Conservation (phyloP, 2,113 vertebrate species). For the Tiliqua scincoides region DNA sequence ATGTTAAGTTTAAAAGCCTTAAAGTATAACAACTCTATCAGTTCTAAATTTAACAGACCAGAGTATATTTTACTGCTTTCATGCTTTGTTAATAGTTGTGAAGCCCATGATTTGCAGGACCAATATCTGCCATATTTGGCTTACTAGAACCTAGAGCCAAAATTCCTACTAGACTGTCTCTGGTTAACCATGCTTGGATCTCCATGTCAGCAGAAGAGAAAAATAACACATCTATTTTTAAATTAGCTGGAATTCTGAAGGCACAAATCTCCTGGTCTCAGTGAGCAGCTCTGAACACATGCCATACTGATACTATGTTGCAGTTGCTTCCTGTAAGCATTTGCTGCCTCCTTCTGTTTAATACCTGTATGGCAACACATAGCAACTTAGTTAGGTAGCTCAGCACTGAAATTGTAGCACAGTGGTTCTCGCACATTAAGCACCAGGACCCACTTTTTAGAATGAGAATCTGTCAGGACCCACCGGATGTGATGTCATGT, state of each 20-base stretch:
- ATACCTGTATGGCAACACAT: accelerated
- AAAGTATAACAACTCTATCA: not conserved
- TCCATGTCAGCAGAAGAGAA: conserved; percentile 84
- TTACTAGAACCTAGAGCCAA: conserved; percentile 68
- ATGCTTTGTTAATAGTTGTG: conserved; percentile 32
- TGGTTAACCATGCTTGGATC: conserved; percentile 80
- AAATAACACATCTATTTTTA: conserved; percentile 93
- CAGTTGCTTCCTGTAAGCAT: not conserved
- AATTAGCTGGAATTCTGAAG: conserved; percentile 78
- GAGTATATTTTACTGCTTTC: conserved; percentile 4
- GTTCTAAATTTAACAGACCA: not conserved
- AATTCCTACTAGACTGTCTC: conserved; percentile 67
- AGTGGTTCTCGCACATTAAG: too few relatives aligned
- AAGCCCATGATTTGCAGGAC: conserved; percentile 9
- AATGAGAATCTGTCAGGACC: too few relatives aligned
- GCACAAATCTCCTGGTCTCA: conserved; percentile 53
- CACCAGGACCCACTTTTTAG: too few relatives aligned
- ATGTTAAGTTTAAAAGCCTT: not conserved
- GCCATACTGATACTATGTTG: not conserved
- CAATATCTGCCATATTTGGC: conserved; percentile 64
- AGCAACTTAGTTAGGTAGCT: not conserved
- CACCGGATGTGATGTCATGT: too few relatives aligned
- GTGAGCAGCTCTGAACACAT: conserved; percentile 26
- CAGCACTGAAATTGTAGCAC: not conserved
- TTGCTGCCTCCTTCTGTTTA: conserved; percentile 71